A percentile compares a stretch with the other conserved stretches of the same genome.
Conservation (phyloP, 2,888 invertebrate species). For the Tenodera sinensis region DNA sequence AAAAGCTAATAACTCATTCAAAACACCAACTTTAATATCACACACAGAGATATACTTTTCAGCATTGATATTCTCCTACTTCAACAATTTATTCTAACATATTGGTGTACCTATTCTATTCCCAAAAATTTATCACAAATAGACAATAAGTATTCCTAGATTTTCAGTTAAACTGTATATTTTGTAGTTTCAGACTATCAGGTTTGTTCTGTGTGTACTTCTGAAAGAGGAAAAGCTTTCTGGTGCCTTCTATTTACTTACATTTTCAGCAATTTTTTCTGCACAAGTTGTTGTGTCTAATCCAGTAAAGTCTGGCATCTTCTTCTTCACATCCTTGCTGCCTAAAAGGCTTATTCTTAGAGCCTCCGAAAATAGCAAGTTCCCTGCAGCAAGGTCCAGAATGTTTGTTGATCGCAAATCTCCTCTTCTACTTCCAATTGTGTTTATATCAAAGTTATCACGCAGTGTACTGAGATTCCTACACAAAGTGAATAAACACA, state of each 20-base stretch:
- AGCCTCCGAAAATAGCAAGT: slow-evolving; percentile 60
- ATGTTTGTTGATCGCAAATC: slow-evolving; percentile 43
- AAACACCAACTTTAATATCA: no score
- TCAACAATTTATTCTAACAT: no score
- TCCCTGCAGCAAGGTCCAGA: slow-evolving; percentile 59
- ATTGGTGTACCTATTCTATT: no score
- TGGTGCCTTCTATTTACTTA: slow-evolving; percentile 40
- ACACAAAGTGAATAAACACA: neutral
- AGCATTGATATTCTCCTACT: no score
- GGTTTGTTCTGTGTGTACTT: no score
- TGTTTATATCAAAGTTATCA: slow-evolving; percentile 47
- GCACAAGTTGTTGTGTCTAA: slow-evolving; percentile 51
- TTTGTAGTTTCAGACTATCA: no score
- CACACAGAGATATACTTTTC: no score
- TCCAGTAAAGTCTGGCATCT: slow-evolving; percentile 38
- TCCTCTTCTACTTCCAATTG: slow-evolving; percentile 28
- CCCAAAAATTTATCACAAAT: no score
- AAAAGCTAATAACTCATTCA: no score
- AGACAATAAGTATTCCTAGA: no score
- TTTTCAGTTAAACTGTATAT: no score
- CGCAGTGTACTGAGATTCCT: slow-evolving; percentile 49
- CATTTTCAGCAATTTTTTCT: slow-evolving; percentile 58
- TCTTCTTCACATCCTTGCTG: slow-evolving; percentile 29
- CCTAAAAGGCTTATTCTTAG: slow-evolving; percentile 50
- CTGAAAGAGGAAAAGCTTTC: neutral